phyloP scores from a whole-genome alignment of 2,888 invertebrate species.

The Julus scanicus region DNA sequence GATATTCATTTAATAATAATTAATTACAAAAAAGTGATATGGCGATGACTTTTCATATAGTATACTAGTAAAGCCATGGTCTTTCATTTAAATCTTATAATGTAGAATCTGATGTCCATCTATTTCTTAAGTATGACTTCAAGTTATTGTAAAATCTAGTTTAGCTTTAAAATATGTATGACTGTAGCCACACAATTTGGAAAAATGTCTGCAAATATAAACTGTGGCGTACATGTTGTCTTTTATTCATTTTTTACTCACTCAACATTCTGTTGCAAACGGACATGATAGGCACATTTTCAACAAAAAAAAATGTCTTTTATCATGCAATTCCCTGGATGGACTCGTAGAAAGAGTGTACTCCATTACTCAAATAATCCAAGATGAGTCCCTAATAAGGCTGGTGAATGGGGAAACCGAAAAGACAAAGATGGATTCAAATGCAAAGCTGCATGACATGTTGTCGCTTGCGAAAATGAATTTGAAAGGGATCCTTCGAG shows the following conservation, averaged over 20 bases:
- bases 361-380: not conserved
- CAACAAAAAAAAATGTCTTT: not conserved
- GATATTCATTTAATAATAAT: too few relatives aligned
- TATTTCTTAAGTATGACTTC: not conserved
- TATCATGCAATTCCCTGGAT: slow-evolving; percentile 19
- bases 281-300: slow-evolving; percentile 2
- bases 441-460: slow-evolving; percentile 27
- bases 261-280: not conserved
- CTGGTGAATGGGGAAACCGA: not conserved
- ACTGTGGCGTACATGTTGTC: not conserved
- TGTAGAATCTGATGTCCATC: too few relatives aligned
- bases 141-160: too few relatives aligned
- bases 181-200: not conserved
- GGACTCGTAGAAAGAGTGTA: not conserved
- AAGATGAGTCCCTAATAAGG: slow-evolving; percentile 14
- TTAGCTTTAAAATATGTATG: not conserved
- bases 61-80: too few relatives aligned
- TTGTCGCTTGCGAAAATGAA: slow-evolving; percentile 17
- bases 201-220: not conserved
- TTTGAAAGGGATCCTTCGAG: slow-evolving; percentile 1
- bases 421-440: slow-evolving; percentile 37
- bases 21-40: too few relatives aligned
- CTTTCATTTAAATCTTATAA: too few relatives aligned
- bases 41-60: too few relatives aligned
- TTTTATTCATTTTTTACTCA: not conserved